Evolutionary conservation across 2,113 vertebrate species (phyloP).

Genomic region (Charina bottae): DNA sequence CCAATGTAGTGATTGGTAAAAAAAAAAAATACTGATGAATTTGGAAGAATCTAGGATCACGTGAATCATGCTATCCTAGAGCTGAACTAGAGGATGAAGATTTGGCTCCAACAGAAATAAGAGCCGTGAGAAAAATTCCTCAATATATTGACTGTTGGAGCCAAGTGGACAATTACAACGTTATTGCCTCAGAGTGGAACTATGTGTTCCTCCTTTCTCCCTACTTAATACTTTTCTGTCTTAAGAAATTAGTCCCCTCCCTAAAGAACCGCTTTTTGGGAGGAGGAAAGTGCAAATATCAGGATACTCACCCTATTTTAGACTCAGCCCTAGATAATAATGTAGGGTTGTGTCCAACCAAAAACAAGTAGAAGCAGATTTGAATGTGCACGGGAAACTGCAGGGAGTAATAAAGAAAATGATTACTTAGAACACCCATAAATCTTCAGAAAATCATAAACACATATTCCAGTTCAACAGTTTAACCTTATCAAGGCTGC

Average conservation of each 20-base stretch:
- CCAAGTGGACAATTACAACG: neutral
- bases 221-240: neutral
- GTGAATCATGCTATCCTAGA: neutral
- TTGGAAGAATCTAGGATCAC: neutral
- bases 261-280: neutral
- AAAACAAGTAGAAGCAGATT: neutral
- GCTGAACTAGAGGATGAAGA: neutral
- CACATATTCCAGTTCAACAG: no score
- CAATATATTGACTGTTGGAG: neutral
- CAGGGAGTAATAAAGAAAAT: neutral
- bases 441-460: neutral
- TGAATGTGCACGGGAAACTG: neutral
- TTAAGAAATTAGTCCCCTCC: neutral
- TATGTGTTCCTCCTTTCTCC: neutral
- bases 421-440: neutral
- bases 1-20: neutral
- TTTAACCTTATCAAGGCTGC: neutral
- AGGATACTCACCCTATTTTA: neutral
- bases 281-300: neutral
- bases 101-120: neutral
- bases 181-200: neutral
- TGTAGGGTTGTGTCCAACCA: neutral
- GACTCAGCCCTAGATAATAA: neutral
- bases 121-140: neutral
- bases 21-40: neutral